Evolutionary conservation across 2,797 vertebrate species (phyloP), one percentile per base, ranked within the genome.

Genomic region (Crypturellus tataupa): DNA sequence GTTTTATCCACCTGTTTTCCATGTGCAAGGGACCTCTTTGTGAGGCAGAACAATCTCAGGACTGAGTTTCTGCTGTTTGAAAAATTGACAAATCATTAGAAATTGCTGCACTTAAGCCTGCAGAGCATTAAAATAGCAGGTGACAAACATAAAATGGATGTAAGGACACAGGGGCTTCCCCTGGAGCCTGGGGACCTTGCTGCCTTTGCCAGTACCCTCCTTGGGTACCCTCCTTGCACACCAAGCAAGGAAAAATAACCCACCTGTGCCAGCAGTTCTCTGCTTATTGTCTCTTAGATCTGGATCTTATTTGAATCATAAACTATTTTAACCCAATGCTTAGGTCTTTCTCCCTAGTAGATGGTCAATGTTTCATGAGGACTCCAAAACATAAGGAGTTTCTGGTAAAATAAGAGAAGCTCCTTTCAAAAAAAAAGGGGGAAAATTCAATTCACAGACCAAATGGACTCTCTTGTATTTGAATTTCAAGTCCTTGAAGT

Each of bases 121-220:
- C 8, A 80, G 58, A 94, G 42, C 72, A 80, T 64, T 71, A 85
- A 55, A 89, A 63, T 19, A 19, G 15, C 31, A 68, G 17, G 39
- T 60, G 84, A 89, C 79, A 94, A 96, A 80, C 5, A 5, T 49
- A 65, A 88, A 77, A 95, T 70, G 70, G 65, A 90, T 93, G 81
- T 29, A 89, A 40, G 71, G 80, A 39, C 49, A 69, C 17, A 78
- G 29, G 90, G 63, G 63, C 44, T 76, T 55, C 80, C 59, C 62
- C 42, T 70, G 82, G 92, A 90, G 76, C 46, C 72, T 78, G 58
- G 65, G 39, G 85, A 64, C 63, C 76, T 92, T 0, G 0, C 21
- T 60, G 64, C 47, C 39, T 93, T 89, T 62, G 73, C 51, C 82
- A 60, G 85, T 73, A 37, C 39, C 33, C 47, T 29, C 10, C 12